Evolutionary conservation across 1,140 invertebrate genomes (phyloP).

Genomic region (Magallana ariakensis): DNA sequence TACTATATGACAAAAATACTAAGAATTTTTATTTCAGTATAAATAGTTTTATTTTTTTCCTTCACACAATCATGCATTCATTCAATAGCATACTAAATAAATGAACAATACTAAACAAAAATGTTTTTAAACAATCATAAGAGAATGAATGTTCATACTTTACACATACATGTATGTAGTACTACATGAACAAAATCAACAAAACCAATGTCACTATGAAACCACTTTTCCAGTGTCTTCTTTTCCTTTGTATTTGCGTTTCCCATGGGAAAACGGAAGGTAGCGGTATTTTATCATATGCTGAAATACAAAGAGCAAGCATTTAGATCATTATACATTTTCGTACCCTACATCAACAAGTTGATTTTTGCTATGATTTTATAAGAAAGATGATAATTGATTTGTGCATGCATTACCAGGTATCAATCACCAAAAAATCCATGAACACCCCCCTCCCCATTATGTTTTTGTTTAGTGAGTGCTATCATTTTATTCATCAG

Average conservation of each 20-base stretch:
- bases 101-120: constrained; percentile 2
- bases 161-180: constrained; percentile 24
- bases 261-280: constrained; percentile 98
- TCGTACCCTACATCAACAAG: background rate
- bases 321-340: background rate
- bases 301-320: constrained; percentile 83
- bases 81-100: constrained; percentile 6
- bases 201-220: background rate
- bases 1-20: background rate
- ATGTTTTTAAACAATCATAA: background rate
- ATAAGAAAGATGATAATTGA: too few species aligned
- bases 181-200: constrained; percentile 26
- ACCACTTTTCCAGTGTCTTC: constrained; percentile 80
- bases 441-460: background rate
- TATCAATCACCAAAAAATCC: too few species aligned
- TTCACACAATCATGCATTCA: constrained; percentile 44
- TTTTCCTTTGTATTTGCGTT: constrained; percentile 88
- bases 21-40: background rate
- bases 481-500: background rate
- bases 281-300: constrained; percentile 99
- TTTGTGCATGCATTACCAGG: too few species aligned
- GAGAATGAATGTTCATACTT: background rate
- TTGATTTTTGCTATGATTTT: too few species aligned
- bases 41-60: constrained; percentile 22
- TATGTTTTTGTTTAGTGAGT: background rate